Base-by-base conservation (phyloP, 2,888 invertebrate genomes). In the Arge pagana region DNA sequence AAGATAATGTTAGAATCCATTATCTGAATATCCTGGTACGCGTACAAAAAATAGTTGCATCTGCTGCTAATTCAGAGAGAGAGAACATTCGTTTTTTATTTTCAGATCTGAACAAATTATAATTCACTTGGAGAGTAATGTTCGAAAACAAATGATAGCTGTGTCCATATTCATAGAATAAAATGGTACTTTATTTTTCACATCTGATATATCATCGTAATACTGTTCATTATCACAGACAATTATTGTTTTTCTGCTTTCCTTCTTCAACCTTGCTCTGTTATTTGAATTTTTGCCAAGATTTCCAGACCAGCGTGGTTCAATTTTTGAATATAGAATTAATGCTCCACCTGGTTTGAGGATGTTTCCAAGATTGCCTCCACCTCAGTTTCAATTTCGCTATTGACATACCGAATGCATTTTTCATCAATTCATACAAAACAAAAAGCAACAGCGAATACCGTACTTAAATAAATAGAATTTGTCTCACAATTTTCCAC, bases 131-230 rank as follows among this genome's bases (percentile, higher is more conserved):
- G 28, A 21, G 28, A 57, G 57, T 55, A 64, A 61, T 62, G 55
- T 56, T 53, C 53, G 48, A 60, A 60, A 59, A 57, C 58, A 64
- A 61, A 64, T 60, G 54, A 62, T 60, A 54, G 58, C 54, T 59
- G 58, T 61, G 58, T 63, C 58, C 58, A 63, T 59, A 55, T 65
- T 59, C 54, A 58, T 63, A 50, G 57, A 64, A 57, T 63, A 64
- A 60, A 65, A 67, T 52, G 59, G 54, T 62, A 62, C 59, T 65
- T 68, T 65, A 63, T 66, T 64, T n/a, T 62, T 50, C 43, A 58
- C 53, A 51, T 57, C 49, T 40, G 62, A 58, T 60, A 62, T 60
- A 50, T 55, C 50, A 54, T 63, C 62, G 65, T 64, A 62, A 66
- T 61, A 61, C 60, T 61, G 53, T 58, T 55, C 55, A 58, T 50